Evolutionary conservation across 1,140 invertebrate genomes (phyloP).

Genomic region (Listronotus oregonensis): DNA sequence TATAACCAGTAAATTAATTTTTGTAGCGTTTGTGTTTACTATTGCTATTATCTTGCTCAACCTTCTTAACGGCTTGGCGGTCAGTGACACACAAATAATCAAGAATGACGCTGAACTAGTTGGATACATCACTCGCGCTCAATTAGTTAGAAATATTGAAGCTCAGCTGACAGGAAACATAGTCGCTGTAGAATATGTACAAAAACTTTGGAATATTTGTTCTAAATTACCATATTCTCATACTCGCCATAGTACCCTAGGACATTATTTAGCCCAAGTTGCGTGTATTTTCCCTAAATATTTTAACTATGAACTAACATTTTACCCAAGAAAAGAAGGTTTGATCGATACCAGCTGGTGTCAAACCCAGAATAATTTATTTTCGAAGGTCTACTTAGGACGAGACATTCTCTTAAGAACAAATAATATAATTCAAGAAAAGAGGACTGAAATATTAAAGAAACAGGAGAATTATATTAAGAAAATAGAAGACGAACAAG

Average conservation of each 20-base stretch:
- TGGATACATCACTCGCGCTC: constrained; percentile 69
- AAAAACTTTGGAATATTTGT: constrained; percentile 54
- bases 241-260: constrained; percentile 56
- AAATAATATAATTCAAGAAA: constrained; percentile 36
- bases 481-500: constrained; percentile 16
- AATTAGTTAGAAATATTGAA: constrained; percentile 75
- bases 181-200: constrained; percentile 49
- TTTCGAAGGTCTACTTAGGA: constrained; percentile 36
- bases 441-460: constrained; percentile 22
- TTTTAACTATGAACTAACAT: constrained; percentile 63
- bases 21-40: constrained; percentile 77
- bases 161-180: constrained; percentile 65
- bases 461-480: constrained; percentile 5
- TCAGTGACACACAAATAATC: constrained; percentile 78
- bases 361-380: constrained; percentile 18
- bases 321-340: constrained; percentile 64
- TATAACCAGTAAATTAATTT: constrained; percentile 71
- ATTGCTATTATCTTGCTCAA: constrained; percentile 82
- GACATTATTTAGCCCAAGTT: constrained; percentile 60
- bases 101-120: constrained; percentile 77
- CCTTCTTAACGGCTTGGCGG: constrained; percentile 79
- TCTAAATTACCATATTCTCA: constrained; percentile 59
- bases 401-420: constrained; percentile 38
- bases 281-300: constrained; percentile 69
- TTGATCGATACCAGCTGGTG: constrained; percentile 5